Conservation (phyloP, 2,797 vertebrate species). For the Hapalemur alaotrensis region DNA sequence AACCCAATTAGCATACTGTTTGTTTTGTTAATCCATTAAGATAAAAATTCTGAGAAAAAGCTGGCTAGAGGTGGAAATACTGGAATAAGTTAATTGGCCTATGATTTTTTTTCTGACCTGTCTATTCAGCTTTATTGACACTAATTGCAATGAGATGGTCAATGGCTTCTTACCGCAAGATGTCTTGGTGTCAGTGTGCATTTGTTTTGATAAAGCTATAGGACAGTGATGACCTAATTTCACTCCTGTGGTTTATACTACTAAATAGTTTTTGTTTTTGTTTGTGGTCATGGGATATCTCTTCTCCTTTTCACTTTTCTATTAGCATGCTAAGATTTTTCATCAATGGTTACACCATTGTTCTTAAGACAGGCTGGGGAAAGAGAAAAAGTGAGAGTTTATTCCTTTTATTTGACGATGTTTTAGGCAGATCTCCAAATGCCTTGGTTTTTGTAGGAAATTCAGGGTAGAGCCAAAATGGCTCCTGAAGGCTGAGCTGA, state of each 20-base stretch:
- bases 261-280: constrained; percentile 8
- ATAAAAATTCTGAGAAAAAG: not conserved
- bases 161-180: not conserved
- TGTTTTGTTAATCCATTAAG: constrained; percentile 26
- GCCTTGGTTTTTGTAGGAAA: not conserved
- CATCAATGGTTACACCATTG: not conserved
- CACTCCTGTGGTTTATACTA: not conserved
- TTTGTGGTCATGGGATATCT: not conserved
- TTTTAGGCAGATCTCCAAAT: not conserved
- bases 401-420: not conserved
- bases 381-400: not conserved
- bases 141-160: not conserved
- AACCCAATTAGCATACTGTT: not conserved
- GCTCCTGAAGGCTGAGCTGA: not conserved
- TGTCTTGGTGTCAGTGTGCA: not conserved
- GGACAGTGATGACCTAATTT: constrained; percentile 9
- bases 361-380: not conserved
- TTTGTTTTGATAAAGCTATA: constrained; percentile 8
- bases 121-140: constrained; percentile 7
- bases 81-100: not conserved
- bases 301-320: not conserved
- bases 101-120: not conserved
- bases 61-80: not conserved
- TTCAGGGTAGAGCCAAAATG: not conserved
- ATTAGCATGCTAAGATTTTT: not conserved